phyloP scores from a whole-genome alignment of 2,797 vertebrate species.

The Gobionotothen gibberifrons region DNA sequence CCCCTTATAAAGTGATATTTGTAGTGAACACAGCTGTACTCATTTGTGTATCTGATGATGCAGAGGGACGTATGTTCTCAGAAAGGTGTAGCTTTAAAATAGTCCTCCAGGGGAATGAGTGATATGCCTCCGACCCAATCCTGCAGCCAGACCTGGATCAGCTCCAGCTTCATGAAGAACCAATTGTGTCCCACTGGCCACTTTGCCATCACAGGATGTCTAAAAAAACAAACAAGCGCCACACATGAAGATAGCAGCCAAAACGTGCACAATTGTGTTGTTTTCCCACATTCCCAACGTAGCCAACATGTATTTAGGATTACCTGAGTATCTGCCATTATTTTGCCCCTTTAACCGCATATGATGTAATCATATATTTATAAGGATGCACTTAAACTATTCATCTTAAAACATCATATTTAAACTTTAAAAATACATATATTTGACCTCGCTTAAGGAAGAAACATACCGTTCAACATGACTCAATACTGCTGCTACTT shows the following conservation, averaged over 20 bases:
- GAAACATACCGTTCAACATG: too few relatives aligned
- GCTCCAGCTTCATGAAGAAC: slow-evolving; percentile 85
- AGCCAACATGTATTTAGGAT: background rate
- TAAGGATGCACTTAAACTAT: too few relatives aligned
- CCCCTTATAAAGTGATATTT: background rate
- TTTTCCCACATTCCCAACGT: background rate
- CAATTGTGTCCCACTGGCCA: slow-evolving; percentile 83
- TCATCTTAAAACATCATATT: too few relatives aligned
- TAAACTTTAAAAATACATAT: too few relatives aligned
- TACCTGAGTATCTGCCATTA: too few relatives aligned
- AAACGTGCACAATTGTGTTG: background rate
- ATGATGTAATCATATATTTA: too few relatives aligned
- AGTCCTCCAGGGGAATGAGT: slow-evolving; percentile 80
- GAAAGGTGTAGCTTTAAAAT: slow-evolving; percentile 83
- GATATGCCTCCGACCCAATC: slow-evolving; percentile 80
- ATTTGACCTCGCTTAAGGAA: too few relatives aligned
- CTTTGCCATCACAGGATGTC: slow-evolving; percentile 83
- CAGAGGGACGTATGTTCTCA: slow-evolving; percentile 47
- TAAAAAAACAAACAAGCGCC: slow-evolving; percentile 42
- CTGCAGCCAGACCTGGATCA: slow-evolving; percentile 83
- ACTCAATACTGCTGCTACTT: too few relatives aligned
- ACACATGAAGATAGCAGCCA: background rate
- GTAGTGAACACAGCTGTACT: slow-evolving; percentile 8
- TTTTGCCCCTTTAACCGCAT: too few relatives aligned
- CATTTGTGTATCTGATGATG: slow-evolving; percentile 19